Evolutionary conservation across 2,888 invertebrate genomes (phyloP), one percentile per base, ranked within the genome.

Genomic region (Rhynchonema sp.): DNA sequence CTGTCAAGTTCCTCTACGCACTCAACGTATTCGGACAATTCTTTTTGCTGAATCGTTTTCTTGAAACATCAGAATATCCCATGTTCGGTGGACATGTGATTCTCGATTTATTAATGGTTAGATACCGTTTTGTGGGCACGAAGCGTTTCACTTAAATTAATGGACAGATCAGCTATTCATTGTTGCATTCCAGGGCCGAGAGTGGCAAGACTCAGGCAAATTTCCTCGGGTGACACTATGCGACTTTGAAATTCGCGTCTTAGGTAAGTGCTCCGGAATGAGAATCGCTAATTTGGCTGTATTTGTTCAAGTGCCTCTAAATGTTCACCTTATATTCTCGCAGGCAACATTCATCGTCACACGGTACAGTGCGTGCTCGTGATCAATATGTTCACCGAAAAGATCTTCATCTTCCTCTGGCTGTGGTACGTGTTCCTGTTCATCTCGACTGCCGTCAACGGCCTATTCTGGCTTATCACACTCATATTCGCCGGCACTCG

Each of bases 11-110:
- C 46, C 65, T 76, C 13, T 75, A 76, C 63, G 71, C 76, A 60
- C 64, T 69, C 28, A 76, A 76, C 63, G 72, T 72, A 28, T 68
- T 76, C n/a, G 74, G 74, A 23, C 76, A 78, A 65, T 70, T 78
- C 60, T 74, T 76, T 65, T 66, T 77, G 64, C 70, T 78, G 62
- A 76, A 77, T 66, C 69, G 72, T 59, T 77, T 78, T 65, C 69
- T 78, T 55, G 76, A 77, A 52, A 72, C 72, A 1, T 60, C 66
- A 25, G 72, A 72, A 46, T 73, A 72, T 56, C 71, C 72, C 28
- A 63, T 72, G 59, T 72, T 73, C 67, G 77, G 78, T 55, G 73
- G 74, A 56, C 73, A 77, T 64, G 76, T 77, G 26, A 64, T 77
- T 23, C 72, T 72, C 60, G 76, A 77, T 62, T 65, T 78, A 55